Base-by-base conservation (phyloP, 2,113 vertebrate species). In the Saccopteryx bilineata region DNA sequence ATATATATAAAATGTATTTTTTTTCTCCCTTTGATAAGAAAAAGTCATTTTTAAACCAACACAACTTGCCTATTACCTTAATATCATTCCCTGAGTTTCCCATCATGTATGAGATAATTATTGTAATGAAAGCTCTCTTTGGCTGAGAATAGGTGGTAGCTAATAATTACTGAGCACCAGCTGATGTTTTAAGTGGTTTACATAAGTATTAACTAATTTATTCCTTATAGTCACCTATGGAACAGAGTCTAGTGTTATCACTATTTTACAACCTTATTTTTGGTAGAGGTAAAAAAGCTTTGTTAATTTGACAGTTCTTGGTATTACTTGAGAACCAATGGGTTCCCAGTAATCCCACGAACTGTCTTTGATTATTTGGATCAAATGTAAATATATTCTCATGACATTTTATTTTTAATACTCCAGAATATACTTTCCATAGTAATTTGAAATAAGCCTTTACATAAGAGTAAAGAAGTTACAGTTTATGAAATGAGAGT, bases 371-470 rank as follows among this genome's bases (percentile, higher is more conserved):
- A 6, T 76, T 56, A 75, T 52, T 89, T 87, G 72, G 31, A 81
- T 24, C 10, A 88, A 92, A 87, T 0, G 15, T 14, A 46, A 93
- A 23, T 54, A 61, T 88, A 89, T 23, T 24, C 79, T 71, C 33
- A 52, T 28, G 46, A 4, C 17, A 63, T 85, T 90, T 93, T 60
- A 39, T 63, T 94, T 97, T 91, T 11, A 94, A 61, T 80, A 69
- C 2, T 56, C 21, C 19, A 81, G 61, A 74, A 87, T 50, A 39
- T 39, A 74, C 48, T 85, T 78, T 63, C 17, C n/a, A 74, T 17
- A 60, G 33, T 95, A 52, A 75, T 68, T 65, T 89, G 26, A 93
- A 89, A 76, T 78, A 75, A 81, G 18, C 10, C 60, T 90, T 78
- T 90, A 60, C 7, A 18, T 72, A 79, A 50, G 14, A 24, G 14